Conservation (phyloP, 2,797 vertebrate genomes). For the Streptopelia turtur region DNA sequence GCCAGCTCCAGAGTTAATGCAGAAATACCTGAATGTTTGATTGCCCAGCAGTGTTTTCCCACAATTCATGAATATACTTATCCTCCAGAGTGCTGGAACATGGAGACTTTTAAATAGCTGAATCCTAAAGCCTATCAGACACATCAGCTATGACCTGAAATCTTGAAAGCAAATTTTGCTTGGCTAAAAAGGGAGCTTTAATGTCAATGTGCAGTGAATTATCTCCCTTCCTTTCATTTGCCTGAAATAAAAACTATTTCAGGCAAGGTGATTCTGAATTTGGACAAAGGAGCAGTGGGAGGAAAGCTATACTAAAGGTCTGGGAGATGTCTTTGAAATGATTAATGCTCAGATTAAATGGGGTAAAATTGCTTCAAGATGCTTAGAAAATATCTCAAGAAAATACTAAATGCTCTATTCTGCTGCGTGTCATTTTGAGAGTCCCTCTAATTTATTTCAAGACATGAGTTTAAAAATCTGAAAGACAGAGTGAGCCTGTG, state of each 20-base stretch:
- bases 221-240: background rate
- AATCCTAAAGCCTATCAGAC: conserved; percentile 34
- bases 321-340: background rate
- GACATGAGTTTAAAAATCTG: background rate
- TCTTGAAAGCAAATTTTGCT: background rate
- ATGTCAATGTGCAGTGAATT: background rate
- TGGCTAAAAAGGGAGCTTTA: conserved; percentile 15
- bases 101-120: conserved; percentile 6
- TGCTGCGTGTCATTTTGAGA: background rate
- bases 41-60: background rate
- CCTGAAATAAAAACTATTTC: conserved; percentile 28
- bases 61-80: background rate
- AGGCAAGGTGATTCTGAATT: background rate
- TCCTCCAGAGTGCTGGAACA: background rate
- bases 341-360: background rate
- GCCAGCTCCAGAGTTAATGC: background rate
- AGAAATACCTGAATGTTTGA: background rate
- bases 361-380: conserved; percentile 10
- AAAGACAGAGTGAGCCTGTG: background rate
- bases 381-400: background rate
- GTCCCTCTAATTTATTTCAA: background rate
- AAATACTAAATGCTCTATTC: background rate
- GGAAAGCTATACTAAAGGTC: background rate
- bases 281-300: background rate
- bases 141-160: conserved; percentile 29